phyloP scores from a whole-genome alignment of 2,797 vertebrate genomes.

The Xenops minutus region DNA sequence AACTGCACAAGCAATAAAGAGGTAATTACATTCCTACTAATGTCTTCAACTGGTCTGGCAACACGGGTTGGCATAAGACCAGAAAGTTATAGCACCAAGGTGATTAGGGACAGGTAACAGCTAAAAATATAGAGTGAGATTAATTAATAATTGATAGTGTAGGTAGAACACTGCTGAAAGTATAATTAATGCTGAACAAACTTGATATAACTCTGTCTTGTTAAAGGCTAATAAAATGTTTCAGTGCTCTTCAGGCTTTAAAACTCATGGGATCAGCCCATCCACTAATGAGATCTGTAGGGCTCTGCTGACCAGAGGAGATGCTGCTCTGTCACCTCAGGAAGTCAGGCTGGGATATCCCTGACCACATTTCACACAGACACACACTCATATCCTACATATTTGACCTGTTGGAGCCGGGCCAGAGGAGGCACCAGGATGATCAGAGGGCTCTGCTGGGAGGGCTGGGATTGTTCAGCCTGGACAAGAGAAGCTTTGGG shows the following conservation, averaged over 20 bases:
- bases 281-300: not conserved
- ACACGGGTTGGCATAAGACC: conserved; percentile 35
- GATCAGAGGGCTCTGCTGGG: no score
- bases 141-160: conserved; percentile 69
- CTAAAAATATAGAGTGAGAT: conserved; percentile 48
- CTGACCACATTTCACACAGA: not conserved
- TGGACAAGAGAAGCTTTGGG: not conserved
- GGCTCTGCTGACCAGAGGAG: not conserved
- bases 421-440: no score
- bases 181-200: conserved; percentile 38
- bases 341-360: not conserved
- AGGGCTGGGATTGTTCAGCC: no score
- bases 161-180: conserved; percentile 53
- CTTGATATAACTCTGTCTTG: conserved; percentile 23
- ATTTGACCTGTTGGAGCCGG: no score
- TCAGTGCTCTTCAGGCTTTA: not conserved
- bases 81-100: conserved; percentile 43
- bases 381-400: fast-evolving
- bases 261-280: not conserved
- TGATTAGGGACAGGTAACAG: conserved; percentile 67
- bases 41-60: conserved; percentile 48
- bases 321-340: not conserved
- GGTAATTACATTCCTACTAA: conserved; percentile 61
- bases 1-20: conserved; percentile 64
- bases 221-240: conserved; percentile 46